Percentiles rank a stretch among this genome's conserved stretches.
phyloP scores from a whole-genome alignment of 2,113 vertebrate genomes.

The Percopsis transmontana region DNA sequence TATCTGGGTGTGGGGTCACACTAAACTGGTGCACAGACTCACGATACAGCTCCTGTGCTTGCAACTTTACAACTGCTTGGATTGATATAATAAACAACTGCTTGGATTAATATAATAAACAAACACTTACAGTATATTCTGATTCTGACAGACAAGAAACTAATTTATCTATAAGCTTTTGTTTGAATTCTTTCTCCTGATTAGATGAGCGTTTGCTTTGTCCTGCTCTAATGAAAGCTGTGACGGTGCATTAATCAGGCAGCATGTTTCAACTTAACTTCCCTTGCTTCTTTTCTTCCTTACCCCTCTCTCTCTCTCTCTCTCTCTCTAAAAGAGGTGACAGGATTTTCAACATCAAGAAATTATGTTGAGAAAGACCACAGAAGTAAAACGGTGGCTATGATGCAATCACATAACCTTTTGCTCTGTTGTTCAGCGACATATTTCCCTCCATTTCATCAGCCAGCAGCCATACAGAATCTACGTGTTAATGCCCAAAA shows the following conservation, averaged over 20 bases:
- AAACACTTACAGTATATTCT: too few species aligned
- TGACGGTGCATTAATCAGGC: conserved; percentile 87
- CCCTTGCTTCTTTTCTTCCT: conserved; percentile 53
- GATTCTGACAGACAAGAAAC: too few species aligned
- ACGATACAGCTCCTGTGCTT: too few species aligned
- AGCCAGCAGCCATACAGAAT: neutral
- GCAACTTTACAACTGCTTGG: too few species aligned
- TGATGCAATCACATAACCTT: conserved; percentile 9
- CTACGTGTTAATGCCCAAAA: neutral
- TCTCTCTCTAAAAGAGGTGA: conserved; percentile 6
- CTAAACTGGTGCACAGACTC: too few species aligned
- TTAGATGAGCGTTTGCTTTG: conserved; percentile 74
- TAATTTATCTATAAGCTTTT: neutral
- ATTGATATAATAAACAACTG: too few species aligned
- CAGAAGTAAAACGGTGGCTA: neutral
- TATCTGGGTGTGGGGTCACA: too few species aligned
- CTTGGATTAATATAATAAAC: too few species aligned
- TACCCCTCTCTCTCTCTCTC: conserved; percentile 30
- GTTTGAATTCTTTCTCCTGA: conserved; percentile 70
- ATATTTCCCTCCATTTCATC: neutral
- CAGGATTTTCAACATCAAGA: neutral
- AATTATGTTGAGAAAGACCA: neutral
- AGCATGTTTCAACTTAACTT: conserved; percentile 80
- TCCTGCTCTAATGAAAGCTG: conserved; percentile 86
- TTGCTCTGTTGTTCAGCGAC: neutral